Base-by-base conservation (phyloP, 1,140 invertebrate genomes). In the Lucilia sericata region DNA sequence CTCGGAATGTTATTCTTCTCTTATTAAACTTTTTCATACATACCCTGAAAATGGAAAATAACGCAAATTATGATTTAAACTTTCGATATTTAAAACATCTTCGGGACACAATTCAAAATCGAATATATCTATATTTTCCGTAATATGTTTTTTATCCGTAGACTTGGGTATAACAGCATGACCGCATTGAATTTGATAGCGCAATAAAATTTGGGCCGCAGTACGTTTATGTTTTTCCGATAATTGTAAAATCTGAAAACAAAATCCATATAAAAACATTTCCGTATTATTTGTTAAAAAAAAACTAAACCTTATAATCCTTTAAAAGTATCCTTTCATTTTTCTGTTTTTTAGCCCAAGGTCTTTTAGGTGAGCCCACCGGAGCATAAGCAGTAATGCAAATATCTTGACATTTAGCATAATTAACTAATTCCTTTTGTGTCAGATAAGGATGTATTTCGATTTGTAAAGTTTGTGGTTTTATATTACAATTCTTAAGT, bases 381-480 rank as follows among this genome's bases (percentile, higher is more conserved):
- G 96, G 95, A 85, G 95, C 95, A 91, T 96, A 98, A 8, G 95
- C 96, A 0, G 94, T 96, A 1, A 98, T 87, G 2, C 91, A 91
- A 70, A 98, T 95, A 9, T 92, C 92, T 70, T 94, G 93, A 21
- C 92, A 88, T 30, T 93, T 91, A 87, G 96, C 97, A 86, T 95
- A 96, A 0, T 94, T 92, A 14, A 94, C 92, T 25, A 99, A 88
- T 70, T 94, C 93, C 12, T 93, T 93, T 87, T 98, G 97, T 47
- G 94, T 95, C 19, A 98, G 91, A 90, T 97, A 97, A 0, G 95
- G 95, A 90, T 98, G 96, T 84, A 95, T 95, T 91, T 98, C 97
- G 80, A 97, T 93, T 65, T 90, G 97, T 86, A 96, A 94, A 7
- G 93, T 94, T 1, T 94, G 94, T 0, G 97, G 98, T 85, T 95